Conservation (phyloP, 2,888 invertebrate species). For the Lithophane leautieri region DNA sequence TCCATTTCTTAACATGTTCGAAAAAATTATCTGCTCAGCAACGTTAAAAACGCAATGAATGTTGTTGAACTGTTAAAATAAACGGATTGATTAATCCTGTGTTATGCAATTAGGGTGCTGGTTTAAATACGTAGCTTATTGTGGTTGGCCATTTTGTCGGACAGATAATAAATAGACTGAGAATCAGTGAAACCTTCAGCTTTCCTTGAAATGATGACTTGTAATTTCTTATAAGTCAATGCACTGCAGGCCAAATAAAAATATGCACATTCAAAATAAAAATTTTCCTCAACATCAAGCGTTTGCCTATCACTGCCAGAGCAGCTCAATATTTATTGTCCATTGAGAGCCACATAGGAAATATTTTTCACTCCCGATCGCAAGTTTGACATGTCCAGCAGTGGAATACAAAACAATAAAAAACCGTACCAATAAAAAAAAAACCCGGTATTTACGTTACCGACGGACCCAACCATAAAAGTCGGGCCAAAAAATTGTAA, state of each 20-base stretch:
- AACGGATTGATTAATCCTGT: no score
- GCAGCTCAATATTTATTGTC: conserved; percentile 51
- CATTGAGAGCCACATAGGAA: conserved; percentile 54
- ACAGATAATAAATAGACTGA: neutral
- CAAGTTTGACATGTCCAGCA: conserved; percentile 62
- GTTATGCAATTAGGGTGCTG: neutral
- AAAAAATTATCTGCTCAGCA: no score
- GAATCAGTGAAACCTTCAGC: neutral
- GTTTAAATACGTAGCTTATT: neutral
- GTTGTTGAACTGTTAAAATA: no score
- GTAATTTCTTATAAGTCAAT: neutral
- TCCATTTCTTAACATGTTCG: no score
- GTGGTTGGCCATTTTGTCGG: neutral
- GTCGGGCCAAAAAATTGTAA: conserved; percentile 62
- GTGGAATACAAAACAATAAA: conserved; percentile 57
- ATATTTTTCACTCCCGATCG: conserved; percentile 60
- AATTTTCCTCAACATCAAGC: conserved; percentile 11
- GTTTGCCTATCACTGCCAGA: conserved; percentile 49
- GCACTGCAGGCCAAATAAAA: neutral
- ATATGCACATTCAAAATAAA: conserved; percentile 12
- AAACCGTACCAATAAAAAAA: conserved; percentile 28
- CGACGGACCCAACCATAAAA: conserved; percentile 62
- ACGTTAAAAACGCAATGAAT: no score
- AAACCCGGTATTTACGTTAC: conserved; percentile 62
- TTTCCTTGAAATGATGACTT: neutral